These are phyloP conservation scores for Adelognathus sp. DNA, from an alignment of 2,888 invertebrate species.

Conservation along the genomic window DNA sequence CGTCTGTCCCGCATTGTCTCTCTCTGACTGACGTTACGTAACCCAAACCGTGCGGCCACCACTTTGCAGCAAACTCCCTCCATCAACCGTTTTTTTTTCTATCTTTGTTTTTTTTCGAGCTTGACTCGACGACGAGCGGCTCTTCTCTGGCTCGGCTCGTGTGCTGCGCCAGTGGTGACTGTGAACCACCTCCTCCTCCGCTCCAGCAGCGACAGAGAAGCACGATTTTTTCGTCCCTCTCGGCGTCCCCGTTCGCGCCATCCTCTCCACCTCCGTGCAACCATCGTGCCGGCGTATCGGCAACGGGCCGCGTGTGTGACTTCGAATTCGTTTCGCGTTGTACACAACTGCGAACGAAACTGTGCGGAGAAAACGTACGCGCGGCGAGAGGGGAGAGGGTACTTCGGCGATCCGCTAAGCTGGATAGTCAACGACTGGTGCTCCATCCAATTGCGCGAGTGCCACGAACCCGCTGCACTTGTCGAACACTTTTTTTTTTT, in stretches of 20 bases:
- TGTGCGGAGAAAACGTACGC: slow-evolving; percentile 55
- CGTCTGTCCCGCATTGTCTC: neutral
- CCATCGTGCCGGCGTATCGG: slow-evolving; percentile 30
- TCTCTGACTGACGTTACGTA: slow-evolving; percentile 29
- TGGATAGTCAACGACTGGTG: slow-evolving; percentile 65
- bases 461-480: slow-evolving; percentile 21
- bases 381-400: too few species aligned
- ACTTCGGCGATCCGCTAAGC: slow-evolving; percentile 59
- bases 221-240: slow-evolving; percentile 9
- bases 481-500: neutral
- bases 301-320: slow-evolving; percentile 39
- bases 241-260: neutral
- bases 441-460: slow-evolving; percentile 59
- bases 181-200: slow-evolving; percentile 6
- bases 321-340: slow-evolving; percentile 7
- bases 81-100: too few species aligned
- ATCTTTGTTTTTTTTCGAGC: neutral
- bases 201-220: neutral
- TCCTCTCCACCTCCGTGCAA: slow-evolving; percentile 38
- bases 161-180: neutral
- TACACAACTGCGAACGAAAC: slow-evolving; percentile 47
- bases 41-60: slow-evolving; percentile 5
- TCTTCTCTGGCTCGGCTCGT: slow-evolving; percentile 8
- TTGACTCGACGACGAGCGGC: slow-evolving; percentile 14
- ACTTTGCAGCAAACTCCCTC: slow-evolving; percentile 32